Base-by-base conservation (phyloP, 2,113 vertebrate species). In the Arvicanthis niloticus region DNA sequence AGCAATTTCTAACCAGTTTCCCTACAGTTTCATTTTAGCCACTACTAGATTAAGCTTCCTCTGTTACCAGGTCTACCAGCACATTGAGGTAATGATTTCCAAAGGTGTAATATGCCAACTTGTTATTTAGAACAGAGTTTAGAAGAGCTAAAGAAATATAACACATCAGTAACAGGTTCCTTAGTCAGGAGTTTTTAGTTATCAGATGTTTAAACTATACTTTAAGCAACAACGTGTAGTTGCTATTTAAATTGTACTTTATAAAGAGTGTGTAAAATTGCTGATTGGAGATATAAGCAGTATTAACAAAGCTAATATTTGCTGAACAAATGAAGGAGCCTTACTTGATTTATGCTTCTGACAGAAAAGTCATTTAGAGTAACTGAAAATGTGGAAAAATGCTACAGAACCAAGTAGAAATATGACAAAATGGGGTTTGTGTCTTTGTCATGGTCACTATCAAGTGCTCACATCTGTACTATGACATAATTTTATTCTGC, bases 291-390 rank as follows among this genome's bases (percentile, higher is more conserved):
- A 80, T 62, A 86, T 24, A 21, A 82, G 31, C 77, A 81, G 48
- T 70, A 84, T 68, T 93, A 91, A 42, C 31, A 72, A 96, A 91
- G 51, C 60, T 81, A 95, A n/a, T 72, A 89, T 81, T 94, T 78
- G 56, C 76, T 70, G 40, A 51, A 42, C 91, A 75, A 91, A 93
- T 77, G 56, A 93, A 96, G 48, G 29, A 91, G 16, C 0, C 65
- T 77, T 42, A 70, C 21, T 26, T 70, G 65, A 37, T 53, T 70
- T 88, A 37, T 87, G 60, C 5, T 72, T 96, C 70, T 67, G 15
- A 51, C 10, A 19, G n/a, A 51, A 87, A 60, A 42, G 72, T 58
- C n/a, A 40, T 77, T 77, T 58, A 88, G 68, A 73, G 73, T 58
- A 77, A 91, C 48, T 42, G 37, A 91, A 37, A 21, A 60, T 51